Base-by-base conservation (phyloP, 1,140 invertebrate species). In the Sinonovacula constricta region DNA sequence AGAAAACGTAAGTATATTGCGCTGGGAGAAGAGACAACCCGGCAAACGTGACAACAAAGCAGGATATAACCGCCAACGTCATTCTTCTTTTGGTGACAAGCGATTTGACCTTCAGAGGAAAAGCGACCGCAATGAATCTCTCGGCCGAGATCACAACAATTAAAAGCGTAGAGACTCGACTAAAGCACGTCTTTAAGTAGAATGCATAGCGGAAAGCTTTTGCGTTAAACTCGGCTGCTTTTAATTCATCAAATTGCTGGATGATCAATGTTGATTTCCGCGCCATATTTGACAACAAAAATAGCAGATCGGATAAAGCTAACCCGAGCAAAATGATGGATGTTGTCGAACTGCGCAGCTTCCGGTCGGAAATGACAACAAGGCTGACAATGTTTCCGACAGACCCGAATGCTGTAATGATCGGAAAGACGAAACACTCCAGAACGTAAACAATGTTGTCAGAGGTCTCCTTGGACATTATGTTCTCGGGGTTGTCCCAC, bases 201-300 rank as follows among this genome's bases (percentile, higher is more conserved):
- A 80, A 84, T 28, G 81, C 65, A 2, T 65, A 71, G 30, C 31
- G 54, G 30, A 84, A 78, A 45, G 81, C 62, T 0, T 36, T 69
- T n/a, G 78, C 79, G 10, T 74, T 78, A 18, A 78, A 70, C 15
- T 59, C 49, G 14, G 65, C 54, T 4, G 68, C 75, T 2, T 36
- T 14, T 18, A 51, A 2, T 36, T 60, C 39, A 65, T 84, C 79
- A 31, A 78, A 75, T 1, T 53, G 2, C 15, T 39, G n/a, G 22
- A 84, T 75, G 18, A 82, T 76, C 34, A 74, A 75, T 15, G 60
- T 75, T n/a, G 79, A 81, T 31, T 82, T 82, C 26, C 83, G 70
- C n/a, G 76, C 30, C 36, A 74, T 65, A 34, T 74, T 81, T 18
- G 80, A 67, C 18, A 81, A 26, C 1, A 83, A 68, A 59, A 63